Conservation (phyloP, 2,797 vertebrate species). For the Toxotes lorentzi region DNA sequence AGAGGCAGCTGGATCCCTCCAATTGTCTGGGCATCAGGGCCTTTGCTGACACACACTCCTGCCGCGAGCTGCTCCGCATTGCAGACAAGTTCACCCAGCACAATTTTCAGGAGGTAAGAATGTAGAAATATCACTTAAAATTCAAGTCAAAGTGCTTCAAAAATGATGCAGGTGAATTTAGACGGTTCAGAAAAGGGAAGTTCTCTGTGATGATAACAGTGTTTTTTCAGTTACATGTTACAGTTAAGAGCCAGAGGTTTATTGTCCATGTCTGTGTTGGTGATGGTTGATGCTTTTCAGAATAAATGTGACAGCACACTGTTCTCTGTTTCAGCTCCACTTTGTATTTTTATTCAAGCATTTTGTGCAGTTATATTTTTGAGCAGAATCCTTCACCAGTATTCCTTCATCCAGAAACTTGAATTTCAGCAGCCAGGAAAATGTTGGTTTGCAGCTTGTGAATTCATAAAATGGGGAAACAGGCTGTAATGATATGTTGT, state of each 20-base stretch:
- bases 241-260: not conserved
- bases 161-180: not conserved
- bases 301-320: not conserved
- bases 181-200: not conserved
- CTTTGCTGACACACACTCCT: slow-evolving; percentile 98
- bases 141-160: not conserved
- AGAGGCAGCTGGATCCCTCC: slow-evolving; percentile 97
- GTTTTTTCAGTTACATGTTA: not conserved
- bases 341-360: not conserved
- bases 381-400: no score
- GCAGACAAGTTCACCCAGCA: slow-evolving; percentile 99
- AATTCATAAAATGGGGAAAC: no score
- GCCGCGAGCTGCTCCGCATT: slow-evolving; percentile 95
- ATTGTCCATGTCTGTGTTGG: not conserved
- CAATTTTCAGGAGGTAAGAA: slow-evolving; percentile 97
- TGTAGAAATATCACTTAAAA: no score
- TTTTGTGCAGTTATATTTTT: not conserved
- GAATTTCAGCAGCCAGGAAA: no score
- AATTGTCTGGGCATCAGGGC: slow-evolving; percentile 98
- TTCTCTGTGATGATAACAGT: not conserved
- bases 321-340: not conserved
- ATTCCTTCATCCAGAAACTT: no score
- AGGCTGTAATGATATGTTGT: no score
- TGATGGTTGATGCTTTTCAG: not conserved
- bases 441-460: no score